Conservation (phyloP, 92 coral and sea anemone species). For the Nematostella vectensis region DNA sequence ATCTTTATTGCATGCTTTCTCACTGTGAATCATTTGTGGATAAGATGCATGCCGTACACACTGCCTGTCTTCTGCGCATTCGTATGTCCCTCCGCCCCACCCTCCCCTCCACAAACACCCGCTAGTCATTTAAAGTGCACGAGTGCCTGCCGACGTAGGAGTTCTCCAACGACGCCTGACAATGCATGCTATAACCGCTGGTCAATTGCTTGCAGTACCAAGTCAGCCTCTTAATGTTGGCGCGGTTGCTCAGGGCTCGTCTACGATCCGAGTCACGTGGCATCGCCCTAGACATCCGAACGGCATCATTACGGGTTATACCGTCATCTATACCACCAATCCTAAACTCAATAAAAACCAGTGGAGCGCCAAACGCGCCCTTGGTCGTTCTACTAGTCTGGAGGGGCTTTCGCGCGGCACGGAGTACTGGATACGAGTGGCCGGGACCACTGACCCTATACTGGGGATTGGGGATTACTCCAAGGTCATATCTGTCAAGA, state of each 20-base stretch:
- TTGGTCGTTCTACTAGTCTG: conserved; percentile 35
- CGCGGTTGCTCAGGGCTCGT: conserved; percentile 51
- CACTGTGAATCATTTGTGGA: too few relatives aligned
- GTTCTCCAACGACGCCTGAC: too few relatives aligned
- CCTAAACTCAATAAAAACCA: conserved; percentile 27
- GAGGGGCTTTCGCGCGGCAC: conserved; percentile 50
- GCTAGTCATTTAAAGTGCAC: too few relatives aligned
- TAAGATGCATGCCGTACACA: too few relatives aligned
- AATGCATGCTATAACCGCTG: conserved; percentile 32
- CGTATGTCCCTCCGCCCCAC: too few relatives aligned
- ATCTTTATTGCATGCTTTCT: too few relatives aligned
- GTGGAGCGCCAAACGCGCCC: conserved; percentile 48
- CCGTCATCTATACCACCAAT: conserved; percentile 37
- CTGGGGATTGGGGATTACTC: conserved; percentile 72
- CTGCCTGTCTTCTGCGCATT: too few relatives aligned
- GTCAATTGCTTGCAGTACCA: conserved; percentile 58
- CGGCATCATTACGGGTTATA: conserved; percentile 65
- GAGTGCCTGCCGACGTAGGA: too few relatives aligned
- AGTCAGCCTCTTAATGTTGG: conserved; percentile 55
- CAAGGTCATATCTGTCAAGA: conserved; percentile 30
- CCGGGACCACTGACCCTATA: conserved; percentile 54
- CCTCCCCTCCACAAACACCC: too few relatives aligned
- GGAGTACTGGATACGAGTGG: conserved; percentile 73
- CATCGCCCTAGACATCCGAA: conserved; percentile 62
- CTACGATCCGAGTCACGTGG: conserved; percentile 56